phyloP scores from a whole-genome alignment of 2,888 invertebrate species.

The Cinara cedri region DNA sequence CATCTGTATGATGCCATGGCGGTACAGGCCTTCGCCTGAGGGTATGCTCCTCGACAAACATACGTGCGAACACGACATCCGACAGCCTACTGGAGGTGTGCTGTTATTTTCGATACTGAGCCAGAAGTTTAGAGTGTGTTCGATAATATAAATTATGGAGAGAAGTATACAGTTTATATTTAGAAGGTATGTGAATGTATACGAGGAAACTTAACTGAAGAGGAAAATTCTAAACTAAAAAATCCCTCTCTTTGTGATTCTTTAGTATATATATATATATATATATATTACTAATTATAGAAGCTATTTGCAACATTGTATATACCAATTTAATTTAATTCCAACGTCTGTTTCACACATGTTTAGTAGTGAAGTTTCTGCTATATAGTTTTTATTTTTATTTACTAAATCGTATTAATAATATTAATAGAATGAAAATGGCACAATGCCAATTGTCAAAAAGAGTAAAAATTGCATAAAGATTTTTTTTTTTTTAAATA shows the following conservation, averaged over 20 bases:
- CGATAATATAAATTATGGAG: slow-evolving; percentile 53
- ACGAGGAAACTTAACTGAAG: slow-evolving; percentile 34
- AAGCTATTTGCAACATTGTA: slow-evolving; percentile 39
- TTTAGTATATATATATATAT: slow-evolving; percentile 39
- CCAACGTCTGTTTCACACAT: slow-evolving; percentile 40
- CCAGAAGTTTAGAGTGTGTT: slow-evolving; percentile 48
- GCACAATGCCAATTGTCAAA: slow-evolving; percentile 29
- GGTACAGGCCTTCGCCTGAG: slow-evolving; percentile 58
- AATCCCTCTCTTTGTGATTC: slow-evolving; percentile 38
- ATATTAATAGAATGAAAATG: slow-evolving; percentile 42
- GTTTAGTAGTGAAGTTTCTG: slow-evolving; percentile 34
- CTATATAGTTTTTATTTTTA: slow-evolving; percentile 35
- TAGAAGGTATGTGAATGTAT: slow-evolving; percentile 51
- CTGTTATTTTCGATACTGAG: slow-evolving; percentile 49
- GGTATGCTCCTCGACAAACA: slow-evolving; percentile 50
- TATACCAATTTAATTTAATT: slow-evolving; percentile 42
- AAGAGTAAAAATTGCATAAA: slow-evolving; percentile 18
- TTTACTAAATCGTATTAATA: slow-evolving; percentile 41
- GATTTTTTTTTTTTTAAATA: slow-evolving; percentile 6
- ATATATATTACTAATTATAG: slow-evolving; percentile 56
- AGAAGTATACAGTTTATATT: slow-evolving; percentile 47
- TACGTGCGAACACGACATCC: slow-evolving; percentile 56
- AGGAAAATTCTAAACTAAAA: slow-evolving; percentile 36
- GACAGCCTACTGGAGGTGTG: slow-evolving; percentile 55
- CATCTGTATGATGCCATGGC: slow-evolving; percentile 58